Conservation (phyloP, 2,888 invertebrate genomes). For the Microplitis manilae region DNA sequence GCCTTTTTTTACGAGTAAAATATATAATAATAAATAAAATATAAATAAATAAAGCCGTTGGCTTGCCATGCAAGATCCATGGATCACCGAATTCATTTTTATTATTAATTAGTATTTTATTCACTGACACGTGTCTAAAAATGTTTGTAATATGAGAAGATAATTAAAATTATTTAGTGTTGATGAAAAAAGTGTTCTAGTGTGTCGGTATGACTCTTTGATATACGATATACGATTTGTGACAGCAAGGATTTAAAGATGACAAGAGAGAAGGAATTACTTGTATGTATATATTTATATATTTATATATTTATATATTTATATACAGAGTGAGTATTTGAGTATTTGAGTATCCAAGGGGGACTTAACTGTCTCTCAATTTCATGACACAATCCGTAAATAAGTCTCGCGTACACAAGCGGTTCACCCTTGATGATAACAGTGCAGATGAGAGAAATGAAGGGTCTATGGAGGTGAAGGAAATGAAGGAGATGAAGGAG, state of each 20-base stretch:
- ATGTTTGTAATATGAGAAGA: neutral
- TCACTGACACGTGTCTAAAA: neutral
- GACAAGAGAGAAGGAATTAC: neutral
- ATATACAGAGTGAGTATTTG: neutral
- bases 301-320: conserved; percentile 3
- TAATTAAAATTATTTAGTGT: too few species aligned
- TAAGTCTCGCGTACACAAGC: conserved; percentile 51
- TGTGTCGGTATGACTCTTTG: conserved; percentile 36
- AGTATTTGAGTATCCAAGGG: conserved; percentile 7
- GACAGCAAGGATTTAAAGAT: conserved; percentile 15
- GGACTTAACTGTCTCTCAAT: conserved; percentile 58
- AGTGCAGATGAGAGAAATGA: conserved; percentile 35
- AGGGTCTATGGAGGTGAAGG: conserved; percentile 10
- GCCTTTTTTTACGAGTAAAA: conserved; percentile 15
- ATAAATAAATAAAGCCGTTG: neutral
- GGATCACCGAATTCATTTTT: neutral
- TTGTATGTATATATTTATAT: neutral
- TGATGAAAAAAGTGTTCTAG: neutral
- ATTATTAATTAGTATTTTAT: neutral
- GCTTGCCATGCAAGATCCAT: too few species aligned
- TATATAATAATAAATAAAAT: neutral
- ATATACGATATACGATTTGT: conserved; percentile 49
- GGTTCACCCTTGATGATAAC: conserved; percentile 34
- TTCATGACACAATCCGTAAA: conserved; percentile 62
- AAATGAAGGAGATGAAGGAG: neutral